phyloP scores from a whole-genome alignment of 2,113 vertebrate species.

The Perca fluviatilis region DNA sequence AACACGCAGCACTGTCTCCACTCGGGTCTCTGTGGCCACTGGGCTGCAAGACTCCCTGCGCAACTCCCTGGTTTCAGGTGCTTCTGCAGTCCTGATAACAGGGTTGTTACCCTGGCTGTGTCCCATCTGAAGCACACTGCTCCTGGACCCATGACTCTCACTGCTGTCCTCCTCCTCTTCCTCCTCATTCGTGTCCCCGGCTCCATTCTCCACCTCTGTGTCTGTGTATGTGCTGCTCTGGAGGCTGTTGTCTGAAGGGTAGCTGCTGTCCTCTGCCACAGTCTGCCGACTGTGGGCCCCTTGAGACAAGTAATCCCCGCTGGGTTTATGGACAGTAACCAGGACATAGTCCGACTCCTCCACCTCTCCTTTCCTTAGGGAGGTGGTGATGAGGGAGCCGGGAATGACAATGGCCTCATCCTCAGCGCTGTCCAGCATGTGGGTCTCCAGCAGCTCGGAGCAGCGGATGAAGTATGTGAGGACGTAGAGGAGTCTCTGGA shows the following conservation, averaged over 20 bases:
- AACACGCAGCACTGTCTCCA: conserved; percentile 86
- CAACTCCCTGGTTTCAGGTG: conserved; percentile 77
- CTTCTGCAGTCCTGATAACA: conserved; percentile 77
- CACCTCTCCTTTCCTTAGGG: conserved; percentile 95
- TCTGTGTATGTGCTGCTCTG: conserved; percentile 88
- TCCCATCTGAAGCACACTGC: conserved; percentile 80
- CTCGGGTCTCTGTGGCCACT: conserved; percentile 78
- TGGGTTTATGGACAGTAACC: conserved; percentile 95
- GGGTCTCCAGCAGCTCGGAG: conserved; percentile 96
- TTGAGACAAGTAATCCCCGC: conserved; percentile 87
- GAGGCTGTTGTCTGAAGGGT: conserved; percentile 87
- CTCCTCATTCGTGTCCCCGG: conserved; percentile 71
- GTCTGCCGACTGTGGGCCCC: conserved; percentile 74
- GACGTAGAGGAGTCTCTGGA: conserved; percentile 96
- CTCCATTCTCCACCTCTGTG: conserved; percentile 59
- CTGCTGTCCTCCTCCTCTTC: conserved; percentile 71
- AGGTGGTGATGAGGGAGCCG: conserved; percentile 97
- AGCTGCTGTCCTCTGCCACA: conserved; percentile 65
- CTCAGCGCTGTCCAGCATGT: conserved; percentile 93
- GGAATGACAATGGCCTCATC: conserved; percentile 97
- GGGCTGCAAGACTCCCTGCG: conserved; percentile 78
- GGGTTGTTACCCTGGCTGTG: conserved; percentile 61
- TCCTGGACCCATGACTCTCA: conserved; percentile 79
- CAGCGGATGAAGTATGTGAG: conserved; percentile 99
- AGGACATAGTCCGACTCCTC: conserved; percentile 98